Conservation (phyloP, 2,113 vertebrate species). For the cattle (Bos taurus) region DNA sequence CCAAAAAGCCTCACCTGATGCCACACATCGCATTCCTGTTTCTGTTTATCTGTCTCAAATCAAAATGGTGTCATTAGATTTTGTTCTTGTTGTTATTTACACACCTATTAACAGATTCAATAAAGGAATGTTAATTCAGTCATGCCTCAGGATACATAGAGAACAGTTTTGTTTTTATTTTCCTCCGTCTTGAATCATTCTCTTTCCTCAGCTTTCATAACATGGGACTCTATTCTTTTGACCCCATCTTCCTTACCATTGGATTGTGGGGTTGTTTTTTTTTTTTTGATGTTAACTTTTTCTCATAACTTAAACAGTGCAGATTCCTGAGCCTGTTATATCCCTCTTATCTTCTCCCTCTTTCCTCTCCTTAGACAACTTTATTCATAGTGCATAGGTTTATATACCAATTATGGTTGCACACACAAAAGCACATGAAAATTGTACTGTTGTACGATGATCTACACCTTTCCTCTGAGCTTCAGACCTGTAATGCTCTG, state of each 20-base stretch:
- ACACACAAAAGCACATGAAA: background rate
- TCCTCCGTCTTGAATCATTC: background rate
- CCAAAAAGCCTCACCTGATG: background rate
- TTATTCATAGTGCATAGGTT: background rate
- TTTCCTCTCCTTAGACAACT: background rate
- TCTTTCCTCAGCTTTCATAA: background rate
- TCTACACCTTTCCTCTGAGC: background rate
- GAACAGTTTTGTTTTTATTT: background rate
- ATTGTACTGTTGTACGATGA: accelerated
- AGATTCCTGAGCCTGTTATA: background rate
- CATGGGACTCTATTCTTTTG: background rate
- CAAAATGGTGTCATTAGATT: background rate
- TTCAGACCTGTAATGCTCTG: background rate
- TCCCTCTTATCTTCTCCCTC: background rate
- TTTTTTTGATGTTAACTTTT: background rate
- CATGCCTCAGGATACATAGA: background rate
- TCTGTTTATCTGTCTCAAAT: background rate
- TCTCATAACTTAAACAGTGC: background rate
- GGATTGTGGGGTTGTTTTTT: background rate
- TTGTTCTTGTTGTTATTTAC: background rate
- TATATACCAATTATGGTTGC: background rate
- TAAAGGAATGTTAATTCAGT: background rate
- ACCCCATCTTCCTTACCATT: background rate
- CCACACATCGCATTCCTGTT: background rate
- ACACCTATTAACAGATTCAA: background rate